Percentiles rank a stretch among this genome's conserved stretches.
Evolutionary conservation across 2,113 vertebrate species (phyloP).

Genomic region (Platanista minor): DNA sequence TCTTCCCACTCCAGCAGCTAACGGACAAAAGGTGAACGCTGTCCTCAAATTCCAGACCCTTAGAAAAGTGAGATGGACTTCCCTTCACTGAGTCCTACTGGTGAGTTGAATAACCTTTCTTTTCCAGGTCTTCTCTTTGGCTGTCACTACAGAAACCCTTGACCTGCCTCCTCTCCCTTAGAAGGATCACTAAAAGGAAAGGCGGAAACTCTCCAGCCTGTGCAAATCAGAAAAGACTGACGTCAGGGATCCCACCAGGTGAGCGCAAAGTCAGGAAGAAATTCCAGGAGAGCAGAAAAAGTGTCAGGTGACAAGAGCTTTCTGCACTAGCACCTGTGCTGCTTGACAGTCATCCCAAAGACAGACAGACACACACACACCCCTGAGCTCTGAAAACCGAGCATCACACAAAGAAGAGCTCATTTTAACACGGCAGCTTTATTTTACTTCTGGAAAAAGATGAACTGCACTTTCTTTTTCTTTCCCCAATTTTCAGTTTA

Average conservation of each 20-base stretch:
- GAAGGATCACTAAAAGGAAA: background rate
- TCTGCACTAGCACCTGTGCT: too few species aligned
- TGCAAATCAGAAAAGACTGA: background rate
- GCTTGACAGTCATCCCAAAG: background rate
- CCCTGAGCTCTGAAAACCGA: background rate
- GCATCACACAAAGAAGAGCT: background rate
- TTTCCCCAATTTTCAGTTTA: background rate
- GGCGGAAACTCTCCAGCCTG: background rate
- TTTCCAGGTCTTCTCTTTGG: background rate
- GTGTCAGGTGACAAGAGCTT: background rate
- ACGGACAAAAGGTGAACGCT: background rate
- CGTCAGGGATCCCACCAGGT: fast-evolving
- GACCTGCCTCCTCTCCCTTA: background rate
- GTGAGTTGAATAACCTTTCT: background rate
- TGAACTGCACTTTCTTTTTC: background rate
- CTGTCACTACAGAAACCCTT: background rate
- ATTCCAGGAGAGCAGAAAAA: background rate
- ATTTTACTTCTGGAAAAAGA: background rate
- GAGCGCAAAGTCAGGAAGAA: background rate
- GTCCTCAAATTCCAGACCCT: background rate
- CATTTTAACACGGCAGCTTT: background rate
- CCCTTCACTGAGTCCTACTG: background rate
- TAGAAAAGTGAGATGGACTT: background rate
- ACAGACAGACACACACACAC: background rate
- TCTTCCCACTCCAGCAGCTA: background rate